These are phyloP conservation scores for Hyles euphorbiae DNA, from an alignment of 1,140 invertebrate genomes.

Conservation along the genomic window DNA sequence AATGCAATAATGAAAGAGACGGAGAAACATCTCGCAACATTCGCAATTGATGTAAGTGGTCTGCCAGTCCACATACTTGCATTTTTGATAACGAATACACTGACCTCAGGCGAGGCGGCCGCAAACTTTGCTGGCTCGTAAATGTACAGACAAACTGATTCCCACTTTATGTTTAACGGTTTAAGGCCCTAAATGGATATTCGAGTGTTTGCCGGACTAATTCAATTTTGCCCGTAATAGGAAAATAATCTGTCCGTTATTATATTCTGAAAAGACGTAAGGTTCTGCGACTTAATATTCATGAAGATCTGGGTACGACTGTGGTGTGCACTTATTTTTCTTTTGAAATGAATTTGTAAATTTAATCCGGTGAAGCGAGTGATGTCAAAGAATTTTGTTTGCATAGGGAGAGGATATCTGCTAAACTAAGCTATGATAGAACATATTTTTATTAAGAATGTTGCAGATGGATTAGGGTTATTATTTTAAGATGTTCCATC, in stretches of 20 bases:
- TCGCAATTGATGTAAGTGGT: conserved; percentile 33
- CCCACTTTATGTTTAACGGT: conserved; percentile 2
- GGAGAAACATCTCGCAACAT: conserved; percentile 8
- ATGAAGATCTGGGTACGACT: neutral
- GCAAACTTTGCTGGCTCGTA: conserved; percentile 4
- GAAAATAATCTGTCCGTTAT: conserved; percentile 18
- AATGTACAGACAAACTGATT: neutral
- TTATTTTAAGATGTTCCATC: too few species aligned
- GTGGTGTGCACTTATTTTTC: too few species aligned
- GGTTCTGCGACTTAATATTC: neutral
- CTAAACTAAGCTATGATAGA: too few species aligned
- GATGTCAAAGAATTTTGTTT: too few species aligned
- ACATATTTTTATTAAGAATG: too few species aligned
- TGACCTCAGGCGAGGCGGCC: conserved; percentile 12
- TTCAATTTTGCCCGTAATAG: conserved; percentile 23
- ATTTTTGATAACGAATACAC: conserved; percentile 30
- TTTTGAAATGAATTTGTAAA: too few species aligned
- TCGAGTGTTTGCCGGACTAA: conserved; percentile 8
- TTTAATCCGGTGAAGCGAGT: too few species aligned
- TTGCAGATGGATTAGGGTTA: too few species aligned
- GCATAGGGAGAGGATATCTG: too few species aligned
- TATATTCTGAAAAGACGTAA: conserved; percentile 13
- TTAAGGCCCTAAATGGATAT: neutral
- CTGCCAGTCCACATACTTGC: conserved; percentile 22
- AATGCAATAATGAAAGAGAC: too few species aligned